phyloP scores from a whole-genome alignment of 2,113 vertebrate species.

The Dipodomys merriami region DNA sequence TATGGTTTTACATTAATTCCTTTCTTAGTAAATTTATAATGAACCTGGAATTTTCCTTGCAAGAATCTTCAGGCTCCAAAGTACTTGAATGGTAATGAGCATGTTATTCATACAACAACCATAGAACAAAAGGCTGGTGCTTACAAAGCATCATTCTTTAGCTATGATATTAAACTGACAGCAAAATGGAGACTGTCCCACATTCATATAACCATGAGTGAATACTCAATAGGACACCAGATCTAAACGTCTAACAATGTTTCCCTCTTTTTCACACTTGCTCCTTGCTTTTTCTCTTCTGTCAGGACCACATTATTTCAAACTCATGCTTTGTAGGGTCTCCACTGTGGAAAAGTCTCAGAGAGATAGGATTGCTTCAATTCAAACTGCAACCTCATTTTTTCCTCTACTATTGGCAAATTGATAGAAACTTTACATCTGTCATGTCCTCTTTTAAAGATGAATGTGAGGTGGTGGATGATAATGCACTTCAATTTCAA shows the following conservation, averaged over 20 bases:
- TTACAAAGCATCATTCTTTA: not conserved
- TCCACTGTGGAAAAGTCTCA: constrained; percentile 7
- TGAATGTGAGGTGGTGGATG: not conserved
- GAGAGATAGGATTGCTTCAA: not conserved
- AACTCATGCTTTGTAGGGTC: not conserved
- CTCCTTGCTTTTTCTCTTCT: not conserved
- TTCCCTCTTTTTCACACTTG: not conserved
- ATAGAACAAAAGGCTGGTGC: not conserved
- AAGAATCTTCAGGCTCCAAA: not conserved
- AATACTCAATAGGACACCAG: not conserved
- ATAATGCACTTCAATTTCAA: not conserved
- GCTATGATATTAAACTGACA: not conserved
- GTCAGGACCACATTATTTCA: constrained; percentile 35
- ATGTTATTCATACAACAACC: not conserved
- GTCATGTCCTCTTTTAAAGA: constrained; percentile 36
- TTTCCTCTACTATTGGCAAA: constrained; percentile 8
- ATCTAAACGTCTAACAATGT: not conserved
- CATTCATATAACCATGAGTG: not conserved
- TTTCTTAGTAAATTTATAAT: not conserved
- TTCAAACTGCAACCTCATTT: constrained; percentile 38
- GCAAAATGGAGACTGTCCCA: accelerated
- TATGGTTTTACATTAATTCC: not conserved
- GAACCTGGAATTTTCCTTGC: not conserved
- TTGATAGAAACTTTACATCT: constrained; percentile 45
- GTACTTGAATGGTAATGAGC: not conserved